A percentile compares a stretch with the other conserved stretches of the same genome.
Evolutionary conservation across 2,888 invertebrate species (phyloP).

Genomic region (Morpho helenor): DNA sequence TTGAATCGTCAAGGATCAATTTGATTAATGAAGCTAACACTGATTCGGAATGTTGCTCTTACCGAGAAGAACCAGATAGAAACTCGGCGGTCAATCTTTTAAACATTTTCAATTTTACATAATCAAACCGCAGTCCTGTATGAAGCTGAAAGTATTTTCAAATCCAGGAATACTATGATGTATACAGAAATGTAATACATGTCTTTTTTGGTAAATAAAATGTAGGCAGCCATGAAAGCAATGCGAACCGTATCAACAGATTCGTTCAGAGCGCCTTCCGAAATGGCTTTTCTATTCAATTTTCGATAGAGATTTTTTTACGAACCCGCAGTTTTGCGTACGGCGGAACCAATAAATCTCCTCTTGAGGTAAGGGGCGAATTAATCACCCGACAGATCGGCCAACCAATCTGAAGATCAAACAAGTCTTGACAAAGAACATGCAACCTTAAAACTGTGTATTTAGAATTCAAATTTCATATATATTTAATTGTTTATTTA

Average conservation of each 20-base stretch:
- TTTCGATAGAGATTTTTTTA: constrained; percentile 78
- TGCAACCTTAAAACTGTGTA: constrained; percentile 35
- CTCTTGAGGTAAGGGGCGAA: constrained; percentile 75
- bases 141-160: too few species aligned
- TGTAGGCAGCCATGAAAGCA: constrained; percentile 12
- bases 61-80: too few species aligned
- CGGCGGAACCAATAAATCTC: constrained; percentile 78
- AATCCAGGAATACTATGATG: too few species aligned
- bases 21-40: too few species aligned
- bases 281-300: constrained; percentile 79
- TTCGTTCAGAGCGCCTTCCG: constrained; percentile 56
- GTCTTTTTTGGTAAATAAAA: constrained; percentile 15
- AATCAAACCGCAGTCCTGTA: too few species aligned
- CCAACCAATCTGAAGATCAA: constrained; percentile 55
- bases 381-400: constrained; percentile 71
- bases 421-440: constrained; percentile 36
- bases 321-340: constrained; percentile 77
- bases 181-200: too few species aligned
- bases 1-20: too few species aligned
- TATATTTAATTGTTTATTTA: constrained; percentile 49
- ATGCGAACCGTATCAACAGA: constrained; percentile 60
- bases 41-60: too few species aligned
- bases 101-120: too few species aligned
- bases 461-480: constrained; percentile 18
- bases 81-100: too few species aligned